Evolutionary conservation across 1,140 invertebrate species (phyloP), one percentile per base, ranked within the genome.

Genomic region (Dreissena polymorpha): DNA sequence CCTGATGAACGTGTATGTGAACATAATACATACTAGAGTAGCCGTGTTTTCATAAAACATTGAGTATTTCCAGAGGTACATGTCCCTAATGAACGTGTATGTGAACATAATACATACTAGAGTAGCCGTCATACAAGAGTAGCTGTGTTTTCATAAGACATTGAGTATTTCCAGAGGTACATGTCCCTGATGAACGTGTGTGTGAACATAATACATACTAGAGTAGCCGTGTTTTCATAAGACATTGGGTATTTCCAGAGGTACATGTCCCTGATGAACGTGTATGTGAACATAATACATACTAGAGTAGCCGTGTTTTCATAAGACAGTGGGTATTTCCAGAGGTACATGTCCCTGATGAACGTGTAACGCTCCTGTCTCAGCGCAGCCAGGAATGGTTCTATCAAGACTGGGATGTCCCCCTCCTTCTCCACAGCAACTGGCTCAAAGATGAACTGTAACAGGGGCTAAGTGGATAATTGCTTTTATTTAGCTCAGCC

Each of bases 261-360:
- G n/a, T n/a, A n/a, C n/a, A n/a, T n/a, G n/a, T n/a, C n/a, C n/a
- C n/a, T n/a, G n/a, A n/a, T n/a, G n/a, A n/a, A n/a, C n/a, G n/a
- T n/a, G n/a, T n/a, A n/a, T n/a, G n/a, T 39, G 39, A 39, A 39
- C 39, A 39, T 39, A 2, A 8, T 39, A 81, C 88, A 86, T 84
- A 92, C 91, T 87, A 92, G 75, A 18, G 87, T 86, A 14, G 89
- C 90, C 14, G 88, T 85, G 77, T 92, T 90, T 82, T 91, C 89
- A 83, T 89, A 88, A 12, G 87, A 86, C 88, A 92, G 87, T 0
- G 90, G 90, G 53, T 92, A 90, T 57, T 91, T 88, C 91, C 91
- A 92, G 7, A 92, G 76, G 74, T 91, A 86, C 8, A 92, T 72
- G 83, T 90, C 89, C 69, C 87, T 88, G n/a, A 92, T 88, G 77